Base-by-base conservation (phyloP, 1,140 invertebrate genomes). In the Subanguina moxae region DNA sequence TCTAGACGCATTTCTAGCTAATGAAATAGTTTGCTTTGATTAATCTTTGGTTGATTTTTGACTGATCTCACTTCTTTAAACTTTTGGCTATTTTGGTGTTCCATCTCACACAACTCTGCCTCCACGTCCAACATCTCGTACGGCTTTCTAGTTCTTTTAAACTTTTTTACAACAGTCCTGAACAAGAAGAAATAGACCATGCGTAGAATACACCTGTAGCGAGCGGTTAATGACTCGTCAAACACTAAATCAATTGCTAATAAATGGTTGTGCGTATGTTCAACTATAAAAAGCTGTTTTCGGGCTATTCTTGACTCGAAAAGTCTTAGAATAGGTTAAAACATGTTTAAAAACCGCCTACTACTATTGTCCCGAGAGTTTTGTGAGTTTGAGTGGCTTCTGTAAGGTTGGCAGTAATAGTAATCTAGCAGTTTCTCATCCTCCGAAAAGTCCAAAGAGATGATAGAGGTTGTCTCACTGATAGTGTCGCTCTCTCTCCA, bases 111-210 rank as follows among this genome's bases (percentile, higher is more conserved):
- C 11, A 76, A 64, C 57, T 76, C 75, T 11, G 64, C 66, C 46
- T 76, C 75, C 15, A 73, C 77, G 56, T 75, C 72, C n/a, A 78
- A 56, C 8, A 76, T 28, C 57, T 76, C 71, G 28, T 76, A 75
- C 8, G 75, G 77, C 19, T 76, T 75, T 15, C 76, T 62, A 27
- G 68, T 73, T 27, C 67, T 43, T 19, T 73, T 62, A 46, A 76
- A 76, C 30, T 68, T 78, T 28, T 71, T 76, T 61, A 61, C 63
- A 1, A 42, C 38, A 1, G 64, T 70, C 5, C 48, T 59, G 45
- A 76, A 76, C 61, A 68, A 59, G 28, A 76, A 48, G 48, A 75
- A 76, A 46, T 69, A 75, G 58, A 70, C 43, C 61, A 76, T 79
- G 5, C 76, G 66, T 15, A 76, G 63, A 42, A 68, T 68, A 17